A percentile compares a stretch with the other conserved stretches of the same genome.
phyloP scores from a whole-genome alignment of 2,888 invertebrate genomes.

The Xanthia togata region DNA sequence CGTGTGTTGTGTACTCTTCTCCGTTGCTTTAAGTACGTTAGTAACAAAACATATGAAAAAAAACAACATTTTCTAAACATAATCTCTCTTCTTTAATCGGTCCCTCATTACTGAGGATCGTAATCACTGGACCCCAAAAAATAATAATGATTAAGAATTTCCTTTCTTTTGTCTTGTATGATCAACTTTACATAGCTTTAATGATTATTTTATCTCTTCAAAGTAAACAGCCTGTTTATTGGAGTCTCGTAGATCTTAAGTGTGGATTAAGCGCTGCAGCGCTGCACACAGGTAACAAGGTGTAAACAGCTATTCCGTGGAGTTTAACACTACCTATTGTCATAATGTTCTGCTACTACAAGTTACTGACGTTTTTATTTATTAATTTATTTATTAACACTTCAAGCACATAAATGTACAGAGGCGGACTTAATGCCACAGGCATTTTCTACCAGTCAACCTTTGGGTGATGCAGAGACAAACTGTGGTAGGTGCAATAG shows the following conservation, averaged over 20 bases:
- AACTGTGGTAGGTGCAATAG: no score
- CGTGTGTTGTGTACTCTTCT: no score
- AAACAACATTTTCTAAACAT: not conserved
- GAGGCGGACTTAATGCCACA: no score
- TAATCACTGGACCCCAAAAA: not conserved
- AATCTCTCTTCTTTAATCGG: not conserved
- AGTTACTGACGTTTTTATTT: not conserved
- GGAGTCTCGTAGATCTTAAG: not conserved
- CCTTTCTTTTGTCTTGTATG: no score
- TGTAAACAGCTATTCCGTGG: not conserved
- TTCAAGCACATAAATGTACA: no score
- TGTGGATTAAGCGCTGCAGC: constrained; percentile 9
- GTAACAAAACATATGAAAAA: not conserved
- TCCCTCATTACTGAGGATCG: not conserved
- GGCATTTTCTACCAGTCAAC: no score
- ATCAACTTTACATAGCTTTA: not conserved
- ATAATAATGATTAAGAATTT: not conserved
- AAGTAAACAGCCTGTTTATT: not conserved
- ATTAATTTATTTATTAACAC: no score
- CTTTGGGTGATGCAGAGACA: no score
- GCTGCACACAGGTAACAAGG: constrained; percentile 16
- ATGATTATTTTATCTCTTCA: not conserved
- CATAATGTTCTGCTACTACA: not conserved
- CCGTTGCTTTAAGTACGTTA: not conserved
- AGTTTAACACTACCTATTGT: not conserved